phyloP scores from a whole-genome alignment of 2,888 invertebrate species.

The Arenicola marina region DNA sequence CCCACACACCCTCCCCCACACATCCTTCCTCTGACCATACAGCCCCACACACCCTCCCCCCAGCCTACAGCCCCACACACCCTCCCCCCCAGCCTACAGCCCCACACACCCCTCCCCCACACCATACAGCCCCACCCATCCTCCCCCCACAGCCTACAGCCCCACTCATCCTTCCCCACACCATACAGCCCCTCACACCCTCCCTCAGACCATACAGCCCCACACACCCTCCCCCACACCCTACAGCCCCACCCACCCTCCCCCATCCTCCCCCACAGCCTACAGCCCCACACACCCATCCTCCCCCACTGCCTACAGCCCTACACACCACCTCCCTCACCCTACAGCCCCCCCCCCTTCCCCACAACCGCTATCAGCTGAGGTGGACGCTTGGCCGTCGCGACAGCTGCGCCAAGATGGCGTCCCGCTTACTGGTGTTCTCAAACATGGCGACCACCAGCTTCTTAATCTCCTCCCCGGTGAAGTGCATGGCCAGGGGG shows the following conservation, averaged over 20 bases:
- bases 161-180: too few relatives aligned
- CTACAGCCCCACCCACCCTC: not conserved
- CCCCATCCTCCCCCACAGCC: not conserved
- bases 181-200: too few relatives aligned
- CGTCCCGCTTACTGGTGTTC: conserved; percentile 32
- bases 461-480: conserved; percentile 24
- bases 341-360: not conserved
- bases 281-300: not conserved
- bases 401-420: conserved; percentile 22
- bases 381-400: conserved; percentile 2
- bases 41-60: not conserved
- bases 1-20: not conserved
- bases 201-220: too few relatives aligned
- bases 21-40: not conserved
- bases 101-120: too few relatives aligned
- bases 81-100: not conserved
- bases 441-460: conserved; percentile 37
- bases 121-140: too few relatives aligned
- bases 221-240: not conserved
- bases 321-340: too few relatives aligned
- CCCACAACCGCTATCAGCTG: too few relatives aligned
- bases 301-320: too few relatives aligned
- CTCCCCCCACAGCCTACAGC: too few relatives aligned
- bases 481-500: conserved; percentile 34
- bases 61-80: not conserved